These are phyloP conservation scores for Pica pica DNA, from an alignment of 2,113 vertebrate genomes.

Conservation along the genomic window DNA sequence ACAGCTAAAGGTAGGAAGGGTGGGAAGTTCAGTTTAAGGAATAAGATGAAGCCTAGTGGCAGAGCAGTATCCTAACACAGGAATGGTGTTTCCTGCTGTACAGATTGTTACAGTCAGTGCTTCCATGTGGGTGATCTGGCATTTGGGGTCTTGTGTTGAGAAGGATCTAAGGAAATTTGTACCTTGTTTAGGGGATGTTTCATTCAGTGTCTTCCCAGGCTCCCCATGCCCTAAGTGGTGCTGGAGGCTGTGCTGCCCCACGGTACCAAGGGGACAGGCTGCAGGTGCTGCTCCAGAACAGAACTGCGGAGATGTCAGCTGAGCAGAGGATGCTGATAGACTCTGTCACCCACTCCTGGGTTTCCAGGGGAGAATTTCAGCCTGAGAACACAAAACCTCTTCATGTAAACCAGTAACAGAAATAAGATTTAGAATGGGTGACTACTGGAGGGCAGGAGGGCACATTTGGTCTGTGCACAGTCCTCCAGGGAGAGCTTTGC, in stretches of 20 bases:
- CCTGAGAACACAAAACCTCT: background rate
- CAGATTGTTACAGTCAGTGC: background rate
- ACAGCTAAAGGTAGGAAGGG: background rate
- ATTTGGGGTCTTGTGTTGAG: too few relatives aligned
- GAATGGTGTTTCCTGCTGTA: background rate
- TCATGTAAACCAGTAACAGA: background rate
- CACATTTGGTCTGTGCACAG: background rate
- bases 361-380: background rate
- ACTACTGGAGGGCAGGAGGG: background rate
- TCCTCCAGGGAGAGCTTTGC: background rate
- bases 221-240: background rate
- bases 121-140: rapidly evolving
- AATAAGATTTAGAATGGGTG: background rate
- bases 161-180: background rate
- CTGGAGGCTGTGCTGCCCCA: background rate
- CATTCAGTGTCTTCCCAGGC: background rate
- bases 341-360: background rate
- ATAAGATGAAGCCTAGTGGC: background rate
- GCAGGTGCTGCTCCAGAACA: background rate
- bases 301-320: background rate
- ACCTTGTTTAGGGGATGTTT: background rate
- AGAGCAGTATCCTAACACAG: rapidly evolving
- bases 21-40: background rate
- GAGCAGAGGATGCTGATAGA: background rate
- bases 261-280: background rate